phyloP scores from a whole-genome alignment of 2,797 vertebrate species.

The Gastrophryne carolinensis region DNA sequence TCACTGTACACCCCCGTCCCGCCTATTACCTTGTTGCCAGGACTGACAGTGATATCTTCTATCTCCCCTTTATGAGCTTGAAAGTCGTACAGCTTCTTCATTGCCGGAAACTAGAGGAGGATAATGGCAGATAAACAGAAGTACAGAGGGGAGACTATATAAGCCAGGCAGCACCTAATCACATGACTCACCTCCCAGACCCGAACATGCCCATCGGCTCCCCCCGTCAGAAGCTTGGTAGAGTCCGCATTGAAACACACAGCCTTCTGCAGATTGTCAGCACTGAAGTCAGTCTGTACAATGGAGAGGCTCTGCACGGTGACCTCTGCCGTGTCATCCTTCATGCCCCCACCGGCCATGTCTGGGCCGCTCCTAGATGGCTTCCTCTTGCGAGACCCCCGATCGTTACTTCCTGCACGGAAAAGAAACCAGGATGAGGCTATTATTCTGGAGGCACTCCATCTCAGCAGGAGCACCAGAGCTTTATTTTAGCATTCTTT shows the following conservation, averaged over 20 bases:
- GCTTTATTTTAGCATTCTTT: too few relatives aligned
- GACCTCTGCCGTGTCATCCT: constrained; percentile 67
- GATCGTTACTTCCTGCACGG: neutral
- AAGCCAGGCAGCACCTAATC: too few relatives aligned
- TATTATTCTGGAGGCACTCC: too few relatives aligned
- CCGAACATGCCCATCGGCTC: constrained; percentile 83
- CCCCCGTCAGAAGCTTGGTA: constrained; percentile 83
- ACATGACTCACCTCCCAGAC: constrained; percentile 84
- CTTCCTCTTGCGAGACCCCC: constrained; percentile 51
- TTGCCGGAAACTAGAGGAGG: constrained; percentile 79
- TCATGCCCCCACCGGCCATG: constrained; percentile 44
- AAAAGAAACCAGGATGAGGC: neutral
- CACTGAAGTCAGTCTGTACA: constrained; percentile 82
- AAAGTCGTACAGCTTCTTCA: constrained; percentile 86
- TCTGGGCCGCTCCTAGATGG: constrained; percentile 45
- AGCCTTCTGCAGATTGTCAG: constrained; percentile 87
- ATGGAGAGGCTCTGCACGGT: constrained; percentile 73
- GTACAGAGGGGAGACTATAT: too few relatives aligned
- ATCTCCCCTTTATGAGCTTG: constrained; percentile 89
- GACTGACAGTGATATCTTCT: constrained; percentile 85
- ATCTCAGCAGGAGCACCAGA: too few relatives aligned
- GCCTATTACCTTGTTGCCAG: constrained; percentile 81
- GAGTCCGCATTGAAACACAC: constrained; percentile 82
- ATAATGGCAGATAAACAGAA: too few relatives aligned
- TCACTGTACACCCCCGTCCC: neutral